Evolutionary conservation across 2,797 vertebrate species (phyloP), one percentile per base, ranked within the genome.

Genomic region (Hyperoplus lanceolatus): DNA sequence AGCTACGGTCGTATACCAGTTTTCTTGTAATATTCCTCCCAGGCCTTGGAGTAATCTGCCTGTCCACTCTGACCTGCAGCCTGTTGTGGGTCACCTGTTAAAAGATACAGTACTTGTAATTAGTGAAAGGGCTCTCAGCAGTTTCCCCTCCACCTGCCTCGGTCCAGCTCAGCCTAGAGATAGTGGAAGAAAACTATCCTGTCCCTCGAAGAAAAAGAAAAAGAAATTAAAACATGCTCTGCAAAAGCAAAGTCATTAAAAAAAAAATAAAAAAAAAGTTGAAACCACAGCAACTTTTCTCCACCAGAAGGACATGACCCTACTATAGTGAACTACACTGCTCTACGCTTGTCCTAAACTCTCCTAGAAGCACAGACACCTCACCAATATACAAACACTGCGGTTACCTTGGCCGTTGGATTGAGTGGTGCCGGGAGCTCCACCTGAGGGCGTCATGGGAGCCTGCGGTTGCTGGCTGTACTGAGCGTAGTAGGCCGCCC

Each of bases 11-110:
- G 89, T 97, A 82, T 97, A 99, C 98, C 98, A 96, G 96, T 97
- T 97, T 99, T 99, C 95, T 99, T 98, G 96, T 99, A 99, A 97
- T 99, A 99, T 86, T 99, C 98, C 93, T 99, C 98, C 98, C 98
- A 99, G 92, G 98, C 98, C 96, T 98, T 98, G 91, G 98, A 97
- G 95, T 99, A 99, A 96, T 99, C 98, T 96, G 98, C 96, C 94
- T 99, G 98, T 93, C 97, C 98, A 96, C 96, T 95, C 95, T 97
- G 98, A 96, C 96, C 97, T 96, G 97, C 97, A 96, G 96, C 96
- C 95, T 97, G 97, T 89, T 97, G 97, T 89, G 97, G 97, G 95
- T 99, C 98, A 96, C 97, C 98, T 98, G 96, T 93, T 96, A 88
- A 95, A 96, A 92, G 92, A 81, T 91, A 96, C 87, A 90, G 95